Conservation (phyloP, 2,797 vertebrate species). For the Alectoris magna region DNA sequence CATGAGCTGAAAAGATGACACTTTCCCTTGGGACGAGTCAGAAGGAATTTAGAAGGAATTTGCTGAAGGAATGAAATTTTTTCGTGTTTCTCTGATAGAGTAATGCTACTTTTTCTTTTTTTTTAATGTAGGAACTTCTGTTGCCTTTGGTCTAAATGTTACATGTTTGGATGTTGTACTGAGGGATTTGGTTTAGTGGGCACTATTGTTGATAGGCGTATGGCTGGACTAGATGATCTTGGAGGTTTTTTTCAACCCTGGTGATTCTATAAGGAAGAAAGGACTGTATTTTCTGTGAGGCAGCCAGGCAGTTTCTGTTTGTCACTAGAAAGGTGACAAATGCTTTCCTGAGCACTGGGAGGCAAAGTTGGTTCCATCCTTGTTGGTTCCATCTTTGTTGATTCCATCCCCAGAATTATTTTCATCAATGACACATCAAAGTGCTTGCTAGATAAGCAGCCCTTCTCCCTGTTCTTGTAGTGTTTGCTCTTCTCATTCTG, state of each 20-base stretch:
- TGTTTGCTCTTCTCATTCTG: neutral
- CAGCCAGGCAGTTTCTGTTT: neutral
- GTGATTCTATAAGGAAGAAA: too few relatives aligned
- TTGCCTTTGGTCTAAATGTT: neutral
- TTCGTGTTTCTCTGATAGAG: neutral
- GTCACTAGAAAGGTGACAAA: neutral
- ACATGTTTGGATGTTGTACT: neutral
- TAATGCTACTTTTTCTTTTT: neutral
- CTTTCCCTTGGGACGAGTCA: neutral
- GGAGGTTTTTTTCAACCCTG: too few relatives aligned
- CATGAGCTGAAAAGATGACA: neutral
- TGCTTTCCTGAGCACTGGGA: neutral
- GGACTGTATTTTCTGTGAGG: neutral
- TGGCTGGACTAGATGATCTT: too few relatives aligned
- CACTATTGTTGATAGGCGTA: too few relatives aligned
- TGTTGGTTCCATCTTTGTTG: neutral
- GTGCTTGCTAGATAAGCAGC: neutral
- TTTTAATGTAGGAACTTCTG: neutral
- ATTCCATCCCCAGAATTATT: neutral
- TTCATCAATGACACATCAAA: neutral
- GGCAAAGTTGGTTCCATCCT: neutral
- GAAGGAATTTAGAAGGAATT: neutral
- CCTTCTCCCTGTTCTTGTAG: neutral
- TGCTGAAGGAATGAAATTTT: too few relatives aligned
- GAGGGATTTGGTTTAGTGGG: too few relatives aligned